A percentile compares a stretch with the other conserved stretches of the same genome.
phyloP scores from a whole-genome alignment of 2,113 vertebrate species.

The Mormyrus iriodes region DNA sequence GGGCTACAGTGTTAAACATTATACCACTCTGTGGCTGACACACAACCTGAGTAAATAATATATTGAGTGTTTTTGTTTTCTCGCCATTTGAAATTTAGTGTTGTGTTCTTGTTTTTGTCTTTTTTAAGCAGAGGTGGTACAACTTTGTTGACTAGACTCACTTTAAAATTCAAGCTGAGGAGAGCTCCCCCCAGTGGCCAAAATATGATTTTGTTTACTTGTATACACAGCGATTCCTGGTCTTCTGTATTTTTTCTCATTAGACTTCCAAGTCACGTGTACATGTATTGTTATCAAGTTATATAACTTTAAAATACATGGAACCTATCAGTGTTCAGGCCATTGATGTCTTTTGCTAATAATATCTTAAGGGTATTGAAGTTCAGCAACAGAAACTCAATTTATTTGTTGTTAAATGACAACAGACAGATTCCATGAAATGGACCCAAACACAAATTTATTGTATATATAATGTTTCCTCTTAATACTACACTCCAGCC shows the following conservation, averaged over 20 bases:
- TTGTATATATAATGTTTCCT: not conserved
- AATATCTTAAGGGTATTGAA: not conserved
- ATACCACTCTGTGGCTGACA: not conserved
- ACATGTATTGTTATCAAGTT: not conserved
- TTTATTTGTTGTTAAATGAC: not conserved
- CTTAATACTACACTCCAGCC: not conserved
- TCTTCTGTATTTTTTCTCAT: not conserved
- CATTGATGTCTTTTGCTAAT: not conserved
- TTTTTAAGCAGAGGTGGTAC: not conserved
- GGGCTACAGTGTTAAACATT: not conserved
- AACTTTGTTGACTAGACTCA: not conserved
- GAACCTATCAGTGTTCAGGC: not conserved
- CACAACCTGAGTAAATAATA: not conserved
- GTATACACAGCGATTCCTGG: not conserved
- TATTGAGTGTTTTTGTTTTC: not conserved
- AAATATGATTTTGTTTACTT: not conserved
- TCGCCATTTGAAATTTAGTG: not conserved
- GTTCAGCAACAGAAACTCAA: not conserved
- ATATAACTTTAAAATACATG: not conserved
- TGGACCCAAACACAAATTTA: not conserved
- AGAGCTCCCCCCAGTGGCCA: slow-evolving; percentile 34
- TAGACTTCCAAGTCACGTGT: not conserved
- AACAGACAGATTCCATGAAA: not conserved
- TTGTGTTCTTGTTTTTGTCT: not conserved
- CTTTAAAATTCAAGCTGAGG: slow-evolving; percentile 8